A percentile compares a stretch with the other conserved stretches of the same genome.
phyloP scores from a whole-genome alignment of 2,888 invertebrate species.

The Troides helena region DNA sequence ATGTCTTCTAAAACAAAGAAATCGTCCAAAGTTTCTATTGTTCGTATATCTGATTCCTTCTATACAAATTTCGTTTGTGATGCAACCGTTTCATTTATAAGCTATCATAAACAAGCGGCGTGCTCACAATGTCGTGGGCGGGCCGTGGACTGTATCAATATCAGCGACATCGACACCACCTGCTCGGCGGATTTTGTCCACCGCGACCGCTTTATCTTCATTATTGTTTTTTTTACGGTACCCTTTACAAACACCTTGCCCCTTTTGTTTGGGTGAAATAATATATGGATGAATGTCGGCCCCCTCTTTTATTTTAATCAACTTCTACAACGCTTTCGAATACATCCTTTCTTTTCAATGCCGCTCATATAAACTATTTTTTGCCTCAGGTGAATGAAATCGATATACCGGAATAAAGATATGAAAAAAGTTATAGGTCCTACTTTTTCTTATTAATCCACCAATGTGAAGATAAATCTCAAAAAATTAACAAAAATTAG shows the following conservation, averaged over 20 bases:
- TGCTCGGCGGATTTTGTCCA: slow-evolving; percentile 50
- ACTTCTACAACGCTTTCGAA: slow-evolving; percentile 33
- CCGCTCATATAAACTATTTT: slow-evolving; percentile 15
- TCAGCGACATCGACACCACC: slow-evolving; percentile 51
- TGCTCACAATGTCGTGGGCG: slow-evolving; percentile 34
- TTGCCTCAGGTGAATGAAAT: slow-evolving; percentile 1
- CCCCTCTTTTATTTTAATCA: slow-evolving; percentile 40
- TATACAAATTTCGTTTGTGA: too few relatives aligned
- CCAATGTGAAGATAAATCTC: too few relatives aligned
- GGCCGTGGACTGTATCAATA: slow-evolving; percentile 48
- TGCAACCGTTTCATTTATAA: neutral
- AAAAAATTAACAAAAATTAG: too few relatives aligned
- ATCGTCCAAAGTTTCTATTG: too few relatives aligned
- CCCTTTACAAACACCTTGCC: slow-evolving; percentile 52
- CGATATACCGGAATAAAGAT: neutral
- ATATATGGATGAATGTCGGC: slow-evolving; percentile 34
- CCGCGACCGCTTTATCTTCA: slow-evolving; percentile 65
- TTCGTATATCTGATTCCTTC: too few relatives aligned
- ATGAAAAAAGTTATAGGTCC: neutral
- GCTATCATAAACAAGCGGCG: neutral
- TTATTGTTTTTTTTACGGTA: slow-evolving; percentile 49
- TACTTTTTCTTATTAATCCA: too few relatives aligned
- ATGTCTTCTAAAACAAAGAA: too few relatives aligned
- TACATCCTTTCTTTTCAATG: slow-evolving; percentile 23
- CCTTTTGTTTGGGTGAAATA: slow-evolving; percentile 30